Base-by-base conservation (phyloP, 2,113 vertebrate species). In the Atherinomorus stipes region DNA sequence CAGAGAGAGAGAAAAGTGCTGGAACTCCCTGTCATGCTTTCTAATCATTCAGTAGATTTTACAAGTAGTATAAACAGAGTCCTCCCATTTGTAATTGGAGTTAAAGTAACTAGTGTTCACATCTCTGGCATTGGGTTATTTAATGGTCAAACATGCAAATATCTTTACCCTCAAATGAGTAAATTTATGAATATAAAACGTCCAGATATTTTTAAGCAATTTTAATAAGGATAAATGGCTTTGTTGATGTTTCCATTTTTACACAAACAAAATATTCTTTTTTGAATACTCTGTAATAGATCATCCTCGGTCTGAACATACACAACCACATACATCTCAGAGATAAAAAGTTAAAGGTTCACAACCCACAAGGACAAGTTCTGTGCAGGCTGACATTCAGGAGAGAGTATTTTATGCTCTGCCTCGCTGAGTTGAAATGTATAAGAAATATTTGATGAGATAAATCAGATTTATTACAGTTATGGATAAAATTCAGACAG, bases 381-480 rank as follows among this genome's bases (percentile, higher is more conserved):
- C 42, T 44, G 42, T 4, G 44, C 7, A 53, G 19, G 22, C 7
- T 7, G 44, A 31, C 59, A 71, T 38, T 26, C 15, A 64, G 47
- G 9, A 9, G n/a, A 0, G 7, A 23, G 19, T 3, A 50, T n/a
- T 81, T 38, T 40, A 38, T 38, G 25, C 40, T 40, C 18, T 57
- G 42, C 68, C 7, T 18, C 52, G 22, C 0, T 57, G 44, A 11
- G 53, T 61, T 89, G 45, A 65, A 80, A 84, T 65, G 40, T 76
- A 53, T 42, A 72, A 8, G 21, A 49, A 10, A 49, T 59, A 66
- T 11, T 62, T 66, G 26, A 80, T 71, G 18, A 65, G 66, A 44
- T 68, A 50, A 81, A 78, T 5, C 26, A 73, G 88, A 93, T 96
- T 96, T 98, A 96, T 97, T 96, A 96, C 94, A 96, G 93, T 93